phyloP scores from a whole-genome alignment of 2,113 vertebrate genomes.

The Paradisaea rubra region DNA sequence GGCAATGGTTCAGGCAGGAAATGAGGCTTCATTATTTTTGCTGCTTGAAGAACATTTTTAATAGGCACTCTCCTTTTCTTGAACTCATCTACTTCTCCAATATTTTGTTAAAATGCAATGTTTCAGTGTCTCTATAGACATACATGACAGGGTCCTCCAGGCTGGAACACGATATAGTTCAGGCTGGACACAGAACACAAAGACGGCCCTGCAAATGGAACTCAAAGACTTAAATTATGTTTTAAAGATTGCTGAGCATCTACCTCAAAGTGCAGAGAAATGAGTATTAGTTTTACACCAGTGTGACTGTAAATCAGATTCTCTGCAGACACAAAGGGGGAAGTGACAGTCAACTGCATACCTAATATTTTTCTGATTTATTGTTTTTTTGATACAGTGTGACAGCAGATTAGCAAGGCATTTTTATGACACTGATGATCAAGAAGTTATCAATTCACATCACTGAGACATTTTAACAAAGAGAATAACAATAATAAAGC shows the following conservation, averaged over 20 bases:
- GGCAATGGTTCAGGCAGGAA: not conserved
- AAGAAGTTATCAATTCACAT: not conserved
- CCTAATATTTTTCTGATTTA: not conserved
- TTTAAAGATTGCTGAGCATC: not conserved
- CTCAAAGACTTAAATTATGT: not conserved
- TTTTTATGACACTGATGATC: not conserved
- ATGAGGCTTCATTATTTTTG: not conserved
- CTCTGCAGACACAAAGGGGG: not conserved
- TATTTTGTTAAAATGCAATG: not conserved
- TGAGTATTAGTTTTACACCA: not conserved
- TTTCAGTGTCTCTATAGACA: not conserved
- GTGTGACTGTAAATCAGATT: not conserved
- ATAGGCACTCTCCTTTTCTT: not conserved
- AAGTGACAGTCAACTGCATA: not conserved
- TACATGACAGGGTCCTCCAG: not conserved
- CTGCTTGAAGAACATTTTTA: not conserved
- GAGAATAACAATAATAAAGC: not conserved
- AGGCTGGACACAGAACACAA: not conserved
- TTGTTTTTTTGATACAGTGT: not conserved
- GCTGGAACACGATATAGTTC: not conserved
- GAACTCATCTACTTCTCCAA: not conserved
- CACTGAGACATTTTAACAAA: not conserved
- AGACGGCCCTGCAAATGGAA: not conserved
- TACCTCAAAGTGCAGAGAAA: not conserved
- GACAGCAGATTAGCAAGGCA: not conserved